Evolutionary conservation across 2,113 vertebrate species (phyloP).

Genomic region (Fulmarus glacialis): DNA sequence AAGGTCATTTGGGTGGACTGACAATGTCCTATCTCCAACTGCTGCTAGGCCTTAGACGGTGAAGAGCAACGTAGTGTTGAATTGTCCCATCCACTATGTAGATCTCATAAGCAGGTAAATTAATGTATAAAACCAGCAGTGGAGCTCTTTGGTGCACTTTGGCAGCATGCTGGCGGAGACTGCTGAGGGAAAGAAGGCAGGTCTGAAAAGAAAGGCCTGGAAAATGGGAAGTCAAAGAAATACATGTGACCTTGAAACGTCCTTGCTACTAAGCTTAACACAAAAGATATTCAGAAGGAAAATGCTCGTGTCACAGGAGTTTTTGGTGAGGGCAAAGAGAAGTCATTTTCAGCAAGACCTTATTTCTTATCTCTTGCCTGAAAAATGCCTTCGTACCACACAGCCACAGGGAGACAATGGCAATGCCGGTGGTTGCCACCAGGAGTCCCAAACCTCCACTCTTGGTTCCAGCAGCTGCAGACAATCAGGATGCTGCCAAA

Average conservation of each 20-base stretch:
- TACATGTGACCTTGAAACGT: background rate
- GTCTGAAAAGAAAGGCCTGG: background rate
- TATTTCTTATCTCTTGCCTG: background rate
- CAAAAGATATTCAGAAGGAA: background rate
- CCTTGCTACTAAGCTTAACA: background rate
- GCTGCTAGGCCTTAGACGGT: background rate
- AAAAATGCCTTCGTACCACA: background rate
- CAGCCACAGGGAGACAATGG: background rate
- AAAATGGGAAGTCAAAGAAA: background rate
- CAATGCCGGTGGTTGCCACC: background rate
- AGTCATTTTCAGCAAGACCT: background rate
- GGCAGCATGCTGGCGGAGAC: fast-evolving
- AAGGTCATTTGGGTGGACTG: background rate
- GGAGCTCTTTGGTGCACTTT: background rate
- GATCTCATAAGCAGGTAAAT: background rate
- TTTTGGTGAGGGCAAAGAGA: background rate
- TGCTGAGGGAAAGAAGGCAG: background rate
- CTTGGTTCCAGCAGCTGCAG: background rate
- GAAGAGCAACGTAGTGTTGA: background rate
- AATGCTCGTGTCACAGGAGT: background rate
- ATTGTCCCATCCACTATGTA: background rate
- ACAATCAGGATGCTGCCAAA: background rate
- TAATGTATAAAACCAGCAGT: background rate
- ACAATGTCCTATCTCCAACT: background rate
- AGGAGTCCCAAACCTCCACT: background rate